A percentile compares a stretch with the other conserved stretches of the same genome.
These are phyloP conservation scores for Drosophila lacicola DNA, from an alignment of 2,888 invertebrate genomes.

Conservation along the genomic window DNA sequence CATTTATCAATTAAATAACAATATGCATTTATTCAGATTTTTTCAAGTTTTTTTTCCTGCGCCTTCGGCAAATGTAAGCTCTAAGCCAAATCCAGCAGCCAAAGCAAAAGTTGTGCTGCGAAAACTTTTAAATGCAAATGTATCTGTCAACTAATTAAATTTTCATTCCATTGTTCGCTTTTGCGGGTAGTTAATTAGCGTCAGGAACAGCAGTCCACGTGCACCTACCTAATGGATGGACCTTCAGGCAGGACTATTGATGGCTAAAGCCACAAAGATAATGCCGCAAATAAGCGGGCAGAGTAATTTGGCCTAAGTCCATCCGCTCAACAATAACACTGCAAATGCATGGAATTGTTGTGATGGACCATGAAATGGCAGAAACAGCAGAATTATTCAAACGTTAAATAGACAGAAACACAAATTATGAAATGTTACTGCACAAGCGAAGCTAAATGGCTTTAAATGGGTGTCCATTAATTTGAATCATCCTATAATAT, in stretches of 20 bases:
- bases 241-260: not conserved
- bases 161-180: conserved; percentile 18
- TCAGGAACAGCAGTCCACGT: conserved; percentile 5
- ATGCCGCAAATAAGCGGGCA: conserved; percentile 9
- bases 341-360: not conserved
- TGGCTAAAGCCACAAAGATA: not conserved
- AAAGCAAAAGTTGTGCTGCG: not conserved
- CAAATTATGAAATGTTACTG: no score
- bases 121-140: conserved; percentile 7
- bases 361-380: not conserved
- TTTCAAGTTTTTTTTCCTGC: no score
- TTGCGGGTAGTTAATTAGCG: conserved; percentile 21
- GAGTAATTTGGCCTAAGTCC: conserved; percentile 5
- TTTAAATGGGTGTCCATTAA: no score
- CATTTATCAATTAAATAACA: no score
- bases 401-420: no score
- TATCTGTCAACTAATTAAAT: conserved; percentile 18
- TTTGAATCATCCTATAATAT: no score
- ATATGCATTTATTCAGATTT: no score
- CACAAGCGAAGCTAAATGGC: no score
- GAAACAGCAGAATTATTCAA: not conserved
- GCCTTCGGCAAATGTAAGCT: no score
- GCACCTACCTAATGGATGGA: conserved; percentile 14
- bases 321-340: conserved; percentile 8
- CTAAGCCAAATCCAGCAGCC: no score